Percentiles rank a stretch among this genome's conserved stretches.
These are phyloP conservation scores for Drosophila navojoa DNA, from an alignment of 1,140 invertebrate species.

Conservation along the genomic window DNA sequence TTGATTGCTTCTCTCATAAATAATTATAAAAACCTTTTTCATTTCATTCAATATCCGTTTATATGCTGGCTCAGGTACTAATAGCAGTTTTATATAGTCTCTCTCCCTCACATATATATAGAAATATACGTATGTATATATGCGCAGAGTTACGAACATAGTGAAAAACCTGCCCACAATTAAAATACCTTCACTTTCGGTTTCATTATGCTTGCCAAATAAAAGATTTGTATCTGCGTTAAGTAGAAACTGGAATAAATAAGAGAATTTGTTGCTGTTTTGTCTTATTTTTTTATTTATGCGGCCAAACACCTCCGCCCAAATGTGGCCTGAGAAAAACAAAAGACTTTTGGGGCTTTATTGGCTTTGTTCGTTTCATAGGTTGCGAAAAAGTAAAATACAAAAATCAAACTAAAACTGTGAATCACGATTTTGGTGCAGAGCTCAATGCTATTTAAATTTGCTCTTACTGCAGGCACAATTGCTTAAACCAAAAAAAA, in stretches of 20 bases:
- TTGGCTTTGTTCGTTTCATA: conserved; percentile 55
- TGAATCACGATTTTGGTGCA: conserved; percentile 7
- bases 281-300: background rate
- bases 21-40: too few species aligned
- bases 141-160: conserved; percentile 22
- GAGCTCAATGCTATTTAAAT: conserved; percentile 2
- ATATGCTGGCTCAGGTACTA: background rate
- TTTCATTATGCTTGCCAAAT: conserved; percentile 60
- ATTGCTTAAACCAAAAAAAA: background rate
- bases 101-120: too few species aligned
- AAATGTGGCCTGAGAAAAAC: conserved; percentile 56
- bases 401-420: background rate
- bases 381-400: conserved; percentile 29
- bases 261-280: conserved; percentile 45
- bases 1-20: too few species aligned
- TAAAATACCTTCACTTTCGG: conserved; percentile 68
- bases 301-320: conserved; percentile 58
- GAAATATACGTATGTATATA: conserved; percentile 4
- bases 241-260: conserved; percentile 56
- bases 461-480: background rate
- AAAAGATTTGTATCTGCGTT: conserved; percentile 59
- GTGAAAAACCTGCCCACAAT: conserved; percentile 57
- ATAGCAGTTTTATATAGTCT: background rate
- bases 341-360: conserved; percentile 53
- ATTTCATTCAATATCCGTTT: conserved; percentile 23